Evolutionary conservation across 1,140 invertebrate species (phyloP).

Genomic region (Sinella curviseta): DNA sequence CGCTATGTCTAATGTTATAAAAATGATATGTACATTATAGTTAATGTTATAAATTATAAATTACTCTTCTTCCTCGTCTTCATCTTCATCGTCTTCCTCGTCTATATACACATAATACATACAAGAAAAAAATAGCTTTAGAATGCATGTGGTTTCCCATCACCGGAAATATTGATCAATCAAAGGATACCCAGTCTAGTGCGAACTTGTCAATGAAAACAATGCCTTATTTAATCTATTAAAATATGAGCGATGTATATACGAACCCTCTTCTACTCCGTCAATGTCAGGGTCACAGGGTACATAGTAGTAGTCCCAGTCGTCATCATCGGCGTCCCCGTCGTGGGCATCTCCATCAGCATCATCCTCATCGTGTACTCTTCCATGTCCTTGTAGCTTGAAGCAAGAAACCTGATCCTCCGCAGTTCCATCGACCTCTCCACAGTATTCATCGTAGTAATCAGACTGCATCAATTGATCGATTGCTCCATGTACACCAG

Average conservation of each 20-base stretch:
- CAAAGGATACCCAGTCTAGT: no score
- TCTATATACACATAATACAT: not conserved
- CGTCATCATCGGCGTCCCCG: not conserved
- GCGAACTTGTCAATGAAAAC: no score
- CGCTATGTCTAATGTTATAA: no score
- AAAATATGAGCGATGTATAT: no score
- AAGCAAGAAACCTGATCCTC: slow-evolving; percentile 27
- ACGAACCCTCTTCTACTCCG: not conserved
- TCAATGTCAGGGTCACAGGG: not conserved
- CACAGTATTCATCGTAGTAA: slow-evolving; percentile 26
- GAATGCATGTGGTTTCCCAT: not conserved
- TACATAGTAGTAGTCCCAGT: slow-evolving; percentile 20
- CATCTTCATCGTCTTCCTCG: slow-evolving; percentile 35
- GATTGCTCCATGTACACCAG: not conserved
- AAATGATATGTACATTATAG: no score
- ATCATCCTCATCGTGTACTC: not conserved
- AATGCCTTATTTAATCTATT: no score
- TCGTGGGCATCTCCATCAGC: not conserved
- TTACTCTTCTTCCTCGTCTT: slow-evolving; percentile 23
- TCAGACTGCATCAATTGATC: slow-evolving; percentile 30
- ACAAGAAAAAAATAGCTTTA: not conserved
- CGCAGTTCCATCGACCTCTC: slow-evolving; percentile 35
- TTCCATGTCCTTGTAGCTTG: no score
- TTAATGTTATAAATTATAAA: no score
- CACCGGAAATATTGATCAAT: no score